A percentile compares a stretch with the other conserved stretches of the same genome.
Evolutionary conservation across 2,888 invertebrate species (phyloP).

Genomic region (Dysmachus trigonus): DNA sequence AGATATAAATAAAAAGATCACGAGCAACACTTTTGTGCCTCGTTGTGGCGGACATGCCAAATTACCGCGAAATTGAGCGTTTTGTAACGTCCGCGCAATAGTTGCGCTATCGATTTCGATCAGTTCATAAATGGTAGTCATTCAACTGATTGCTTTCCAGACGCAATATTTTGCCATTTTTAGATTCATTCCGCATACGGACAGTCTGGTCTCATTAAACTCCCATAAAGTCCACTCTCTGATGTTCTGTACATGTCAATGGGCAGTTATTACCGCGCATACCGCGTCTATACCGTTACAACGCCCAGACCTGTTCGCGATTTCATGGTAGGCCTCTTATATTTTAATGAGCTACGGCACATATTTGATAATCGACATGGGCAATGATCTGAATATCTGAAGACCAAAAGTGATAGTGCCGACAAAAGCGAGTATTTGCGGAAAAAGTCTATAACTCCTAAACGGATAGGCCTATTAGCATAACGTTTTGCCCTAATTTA

Average conservation of each 20-base stretch:
- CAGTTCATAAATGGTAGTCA: not conserved
- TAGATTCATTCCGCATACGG: not conserved
- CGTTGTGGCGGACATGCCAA: slow-evolving; percentile 3
- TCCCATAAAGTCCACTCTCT: not conserved
- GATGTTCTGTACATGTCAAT: not conserved
- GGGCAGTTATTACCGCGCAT: not conserved
- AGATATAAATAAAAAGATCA: not conserved
- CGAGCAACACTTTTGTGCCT: not conserved
- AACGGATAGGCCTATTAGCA: not conserved
- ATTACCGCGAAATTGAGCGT: not conserved
- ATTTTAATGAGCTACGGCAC: not conserved
- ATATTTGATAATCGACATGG: not conserved
- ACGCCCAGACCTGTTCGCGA: not conserved
- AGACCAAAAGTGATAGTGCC: not conserved
- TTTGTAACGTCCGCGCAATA: not conserved
- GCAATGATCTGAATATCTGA: not conserved
- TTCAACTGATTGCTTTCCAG: not conserved
- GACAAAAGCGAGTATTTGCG: not conserved
- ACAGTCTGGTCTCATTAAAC: not conserved
- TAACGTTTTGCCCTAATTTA: too few relatives aligned
- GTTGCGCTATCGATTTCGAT: not conserved
- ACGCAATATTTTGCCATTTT: not conserved
- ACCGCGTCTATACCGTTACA: not conserved
- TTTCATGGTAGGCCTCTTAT: not conserved
- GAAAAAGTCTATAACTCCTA: not conserved